Evolutionary conservation across 2,113 vertebrate genomes (phyloP).

Genomic region (Syrmaticus mikado): DNA sequence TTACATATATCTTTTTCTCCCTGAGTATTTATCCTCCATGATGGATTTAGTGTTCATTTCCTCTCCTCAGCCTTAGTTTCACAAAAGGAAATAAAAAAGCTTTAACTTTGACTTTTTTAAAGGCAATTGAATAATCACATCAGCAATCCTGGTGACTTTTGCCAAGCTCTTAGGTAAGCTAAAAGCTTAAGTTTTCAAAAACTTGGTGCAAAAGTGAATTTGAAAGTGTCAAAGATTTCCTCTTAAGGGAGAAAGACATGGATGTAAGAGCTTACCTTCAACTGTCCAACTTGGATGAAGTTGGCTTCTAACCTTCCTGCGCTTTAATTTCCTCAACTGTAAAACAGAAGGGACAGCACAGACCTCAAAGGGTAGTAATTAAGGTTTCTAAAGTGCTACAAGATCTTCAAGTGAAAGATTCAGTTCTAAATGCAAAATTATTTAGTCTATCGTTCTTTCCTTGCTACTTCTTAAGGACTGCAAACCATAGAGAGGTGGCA

Average conservation of each 20-base stretch:
- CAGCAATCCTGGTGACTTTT: background rate
- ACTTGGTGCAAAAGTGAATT: background rate
- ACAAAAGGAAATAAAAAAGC: background rate
- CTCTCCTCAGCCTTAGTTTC: background rate
- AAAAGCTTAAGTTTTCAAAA: background rate
- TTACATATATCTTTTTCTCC: background rate
- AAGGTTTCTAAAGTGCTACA: background rate
- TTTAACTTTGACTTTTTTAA: background rate
- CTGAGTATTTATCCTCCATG: background rate
- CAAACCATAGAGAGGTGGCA: background rate
- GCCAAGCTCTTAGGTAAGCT: background rate
- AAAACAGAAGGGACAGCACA: conserved; percentile 8
- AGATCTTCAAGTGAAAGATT: conserved; percentile 2
- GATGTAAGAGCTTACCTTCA: background rate
- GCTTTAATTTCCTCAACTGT: conserved; percentile 1
- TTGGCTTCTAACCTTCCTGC: background rate
- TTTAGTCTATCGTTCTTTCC: background rate
- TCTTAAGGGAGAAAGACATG: background rate
- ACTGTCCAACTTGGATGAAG: background rate
- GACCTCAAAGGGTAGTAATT: background rate
- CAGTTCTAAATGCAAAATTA: background rate
- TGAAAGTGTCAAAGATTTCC: background rate
- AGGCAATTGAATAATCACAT: background rate
- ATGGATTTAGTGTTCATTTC: background rate
- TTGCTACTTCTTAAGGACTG: background rate